phyloP scores from a whole-genome alignment of 1,140 invertebrate species.

The Sinonovacula constricta region DNA sequence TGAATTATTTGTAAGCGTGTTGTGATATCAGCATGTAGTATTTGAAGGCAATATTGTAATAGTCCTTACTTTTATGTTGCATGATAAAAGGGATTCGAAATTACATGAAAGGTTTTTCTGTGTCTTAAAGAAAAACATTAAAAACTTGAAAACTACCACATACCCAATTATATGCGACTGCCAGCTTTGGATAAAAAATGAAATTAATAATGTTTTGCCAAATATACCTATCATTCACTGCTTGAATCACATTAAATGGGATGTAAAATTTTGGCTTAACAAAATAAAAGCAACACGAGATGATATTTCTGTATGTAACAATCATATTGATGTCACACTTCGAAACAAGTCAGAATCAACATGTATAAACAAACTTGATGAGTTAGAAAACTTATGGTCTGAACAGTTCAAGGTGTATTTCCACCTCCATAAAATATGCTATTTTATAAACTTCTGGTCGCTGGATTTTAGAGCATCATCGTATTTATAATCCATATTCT shows the following conservation, averaged over 20 bases:
- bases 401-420: conserved; percentile 1
- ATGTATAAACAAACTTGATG: background rate
- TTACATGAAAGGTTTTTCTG: conserved; percentile 19
- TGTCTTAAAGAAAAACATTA: no score
- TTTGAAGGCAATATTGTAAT: conserved; percentile 1
- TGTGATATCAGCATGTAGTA: conserved; percentile 2
- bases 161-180: conserved; percentile 14
- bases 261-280: no score
- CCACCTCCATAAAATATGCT: background rate
- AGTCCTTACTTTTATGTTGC: background rate
- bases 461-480: conserved; percentile 8
- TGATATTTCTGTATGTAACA: no score
- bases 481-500: no score
- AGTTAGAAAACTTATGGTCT: background rate
- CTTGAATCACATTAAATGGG: conserved; percentile 1
- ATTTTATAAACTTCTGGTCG: conserved; percentile 2
- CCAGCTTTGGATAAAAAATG: background rate
- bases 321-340: background rate
- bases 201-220: background rate
- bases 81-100: conserved; percentile 1
- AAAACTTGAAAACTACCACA: no score
- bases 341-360: background rate
- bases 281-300: no score
- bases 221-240: conserved; percentile 16
- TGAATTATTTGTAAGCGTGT: background rate